Base-by-base conservation (phyloP, 2,113 vertebrate species). In the Phoxinus phoxinus region DNA sequence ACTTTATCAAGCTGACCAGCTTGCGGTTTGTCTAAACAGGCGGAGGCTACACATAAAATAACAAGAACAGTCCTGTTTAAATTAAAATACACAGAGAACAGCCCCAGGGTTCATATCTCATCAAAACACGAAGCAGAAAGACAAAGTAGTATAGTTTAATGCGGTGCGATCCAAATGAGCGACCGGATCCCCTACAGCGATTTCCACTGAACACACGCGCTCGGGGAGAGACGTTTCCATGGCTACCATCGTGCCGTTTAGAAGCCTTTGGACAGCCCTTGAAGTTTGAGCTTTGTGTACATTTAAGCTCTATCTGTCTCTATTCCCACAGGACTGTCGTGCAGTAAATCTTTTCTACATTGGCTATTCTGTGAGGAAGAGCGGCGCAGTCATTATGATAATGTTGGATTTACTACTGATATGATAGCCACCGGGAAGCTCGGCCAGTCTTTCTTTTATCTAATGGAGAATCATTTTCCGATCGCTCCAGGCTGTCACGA, bases 231-330 rank as follows among this genome's bases (percentile, higher is more conserved):
- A 61, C 13, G 81, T 88, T 75, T 83, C 87, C 75, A 88, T 86
- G 87, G 87, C 53, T 81, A 88, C 84, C 75, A 23, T 27, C 84
- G 71, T 75, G 83, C 58, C 51, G 58, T 61, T 85, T 30, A 51
- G 56, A 78, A 63, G 87, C 74, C 65, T 79, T 86, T 71, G n/a
- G 63, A 83, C 41, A 10, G 21, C 37, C 21, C n/a, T 35, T 63
- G 21, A 84, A 71, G 78, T 74, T 69, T 69, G 21, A 76, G 59
- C 58, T 44, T 25, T 46, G 32, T 77, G 61, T 77, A 72, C 71
- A 83, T 85, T 72, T 77, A 71, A 74, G 37, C 48, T 25, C 77
- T 35, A 23, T 35, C 56, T 30, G 51, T 74, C 75, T 80, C 78
- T 46, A 27, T 81, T 81, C 37, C 58, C 58, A 30, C 58, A 30